These are phyloP conservation scores for Marronus borbonicus DNA, from an alignment of 2,888 invertebrate genomes.

Conservation along the genomic window DNA sequence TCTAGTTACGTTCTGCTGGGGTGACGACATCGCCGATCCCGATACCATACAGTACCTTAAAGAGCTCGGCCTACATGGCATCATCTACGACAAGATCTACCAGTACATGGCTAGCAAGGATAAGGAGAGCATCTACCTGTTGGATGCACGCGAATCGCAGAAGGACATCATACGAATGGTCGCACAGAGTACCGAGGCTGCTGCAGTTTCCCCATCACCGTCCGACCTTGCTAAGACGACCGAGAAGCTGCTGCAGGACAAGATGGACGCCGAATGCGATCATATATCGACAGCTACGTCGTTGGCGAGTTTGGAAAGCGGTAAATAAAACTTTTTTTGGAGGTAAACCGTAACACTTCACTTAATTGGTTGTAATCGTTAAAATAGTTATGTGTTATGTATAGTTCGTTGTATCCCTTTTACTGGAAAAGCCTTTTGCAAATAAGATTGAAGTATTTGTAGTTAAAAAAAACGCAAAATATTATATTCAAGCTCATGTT, in stretches of 20 bases:
- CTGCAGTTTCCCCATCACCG: constrained; percentile 54
- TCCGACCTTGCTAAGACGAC: background rate
- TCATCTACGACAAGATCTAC: constrained; percentile 96
- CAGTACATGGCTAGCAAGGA: constrained; percentile 81
- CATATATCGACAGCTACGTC: constrained; percentile 74
- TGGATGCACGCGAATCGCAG: constrained; percentile 85
- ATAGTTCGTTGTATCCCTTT: too few relatives aligned
- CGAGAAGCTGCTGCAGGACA: constrained; percentile 66
- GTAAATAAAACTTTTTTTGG: constrained; percentile 21
- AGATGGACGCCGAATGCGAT: constrained; percentile 64
- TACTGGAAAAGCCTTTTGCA: too few relatives aligned
- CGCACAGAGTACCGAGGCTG: constrained; percentile 65
- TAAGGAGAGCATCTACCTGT: constrained; percentile 87
- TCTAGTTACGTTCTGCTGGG: constrained; percentile 96
- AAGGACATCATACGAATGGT: constrained; percentile 73
- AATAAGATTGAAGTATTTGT: too few relatives aligned
- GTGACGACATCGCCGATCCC: constrained; percentile 94
- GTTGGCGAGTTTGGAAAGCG: constrained; percentile 71
- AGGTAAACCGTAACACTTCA: too few relatives aligned
- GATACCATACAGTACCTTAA: constrained; percentile 89
- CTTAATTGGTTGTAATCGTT: too few relatives aligned
- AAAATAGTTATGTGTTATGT: too few relatives aligned
- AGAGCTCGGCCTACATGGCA: constrained; percentile 92
- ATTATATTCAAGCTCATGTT: too few relatives aligned
- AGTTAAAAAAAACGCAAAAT: too few relatives aligned